Conservation (phyloP, 2,888 invertebrate species). For the Autographa gamma region DNA sequence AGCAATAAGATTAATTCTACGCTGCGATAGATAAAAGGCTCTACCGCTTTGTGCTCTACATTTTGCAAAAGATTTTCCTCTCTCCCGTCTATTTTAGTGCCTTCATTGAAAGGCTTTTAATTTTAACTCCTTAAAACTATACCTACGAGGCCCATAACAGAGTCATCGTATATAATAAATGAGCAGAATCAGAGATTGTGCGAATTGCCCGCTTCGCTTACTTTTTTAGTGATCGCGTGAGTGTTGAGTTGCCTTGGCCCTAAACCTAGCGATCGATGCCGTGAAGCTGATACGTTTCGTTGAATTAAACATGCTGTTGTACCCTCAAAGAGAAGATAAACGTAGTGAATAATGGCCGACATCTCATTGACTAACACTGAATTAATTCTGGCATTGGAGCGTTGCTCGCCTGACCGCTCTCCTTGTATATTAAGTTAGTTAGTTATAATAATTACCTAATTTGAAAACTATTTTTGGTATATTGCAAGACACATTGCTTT, state of each 20-base stretch:
- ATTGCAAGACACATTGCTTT: not conserved
- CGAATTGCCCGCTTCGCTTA: constrained; percentile 31
- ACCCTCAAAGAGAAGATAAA: constrained; percentile 32
- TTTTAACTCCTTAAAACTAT: constrained; percentile 6
- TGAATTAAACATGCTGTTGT: constrained; percentile 51
- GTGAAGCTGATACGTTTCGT: constrained; percentile 49
- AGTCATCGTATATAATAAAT: constrained; percentile 42
- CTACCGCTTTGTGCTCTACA: not conserved
- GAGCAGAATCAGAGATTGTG: constrained; percentile 41
- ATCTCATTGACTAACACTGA: constrained; percentile 24
- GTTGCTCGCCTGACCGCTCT: not conserved
- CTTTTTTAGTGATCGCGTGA: constrained; percentile 65
- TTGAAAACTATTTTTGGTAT: not conserved
- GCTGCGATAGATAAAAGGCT: too few species aligned
- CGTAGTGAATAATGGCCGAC: constrained; percentile 37
- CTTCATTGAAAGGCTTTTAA: not conserved
- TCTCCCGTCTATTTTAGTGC: not conserved
- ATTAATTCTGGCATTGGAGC: constrained; percentile 12
- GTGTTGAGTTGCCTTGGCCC: constrained; percentile 66
- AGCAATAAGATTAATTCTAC: too few species aligned
- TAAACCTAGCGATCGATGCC: constrained; percentile 57
- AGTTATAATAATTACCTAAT: not conserved
- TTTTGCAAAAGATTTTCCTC: not conserved
- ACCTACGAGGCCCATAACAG: constrained; percentile 6
- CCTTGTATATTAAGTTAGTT: not conserved